Percentiles rank a stretch among this genome's conserved stretches.
phyloP scores from a whole-genome alignment of 2,888 invertebrate species.

The Meiosimyza decipiens region DNA sequence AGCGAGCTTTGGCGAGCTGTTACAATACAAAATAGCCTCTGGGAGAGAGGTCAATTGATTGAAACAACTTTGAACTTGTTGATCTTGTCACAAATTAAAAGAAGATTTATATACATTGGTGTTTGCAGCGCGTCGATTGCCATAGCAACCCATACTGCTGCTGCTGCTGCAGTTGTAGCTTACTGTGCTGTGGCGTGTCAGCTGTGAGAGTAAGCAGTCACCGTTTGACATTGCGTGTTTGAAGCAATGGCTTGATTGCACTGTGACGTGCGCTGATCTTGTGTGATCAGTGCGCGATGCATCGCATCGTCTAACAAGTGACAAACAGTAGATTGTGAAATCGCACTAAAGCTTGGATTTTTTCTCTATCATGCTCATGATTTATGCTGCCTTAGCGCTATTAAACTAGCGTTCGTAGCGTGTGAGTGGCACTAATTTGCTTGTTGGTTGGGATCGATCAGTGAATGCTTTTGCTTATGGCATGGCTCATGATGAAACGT shows the following conservation, averaged over 20 bases:
- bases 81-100: slow-evolving; percentile 68
- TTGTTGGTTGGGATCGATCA: neutral
- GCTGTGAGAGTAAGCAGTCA: neutral
- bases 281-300: neutral
- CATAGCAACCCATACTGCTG: too few relatives aligned
- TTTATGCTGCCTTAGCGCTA: slow-evolving; percentile 1
- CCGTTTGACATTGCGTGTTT: slow-evolving; percentile 12
- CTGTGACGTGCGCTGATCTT: slow-evolving; percentile 8
- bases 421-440: slow-evolving; percentile 7
- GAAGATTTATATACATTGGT: slow-evolving; percentile 62
- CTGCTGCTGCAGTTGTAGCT: slow-evolving; percentile 1
- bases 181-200: neutral
- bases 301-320: slow-evolving; percentile 11
- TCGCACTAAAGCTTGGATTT: slow-evolving; percentile 4
- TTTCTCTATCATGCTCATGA: neutral
- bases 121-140: neutral
- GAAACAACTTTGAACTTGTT: slow-evolving; percentile 68
- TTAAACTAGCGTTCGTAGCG: neutral
- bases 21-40: slow-evolving; percentile 45
- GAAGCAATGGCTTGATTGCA: neutral
- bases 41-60: slow-evolving; percentile 67
- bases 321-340: slow-evolving; percentile 6
- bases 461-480: neutral
- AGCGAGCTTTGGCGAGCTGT: slow-evolving; percentile 9
- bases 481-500: neutral